phyloP scores from a whole-genome alignment of 2,888 invertebrate species.

The Andrena minutula region DNA sequence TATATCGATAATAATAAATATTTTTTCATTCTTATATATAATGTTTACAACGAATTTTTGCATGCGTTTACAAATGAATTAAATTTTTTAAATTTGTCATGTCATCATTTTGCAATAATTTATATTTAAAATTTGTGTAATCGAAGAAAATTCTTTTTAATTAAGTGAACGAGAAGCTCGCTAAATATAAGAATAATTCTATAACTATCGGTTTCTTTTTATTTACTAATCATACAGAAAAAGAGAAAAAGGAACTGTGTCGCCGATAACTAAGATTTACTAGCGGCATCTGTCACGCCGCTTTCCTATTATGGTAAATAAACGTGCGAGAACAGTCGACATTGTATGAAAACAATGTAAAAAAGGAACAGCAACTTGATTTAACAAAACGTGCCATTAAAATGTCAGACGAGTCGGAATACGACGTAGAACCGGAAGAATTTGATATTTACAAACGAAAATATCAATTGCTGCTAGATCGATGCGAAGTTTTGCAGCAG shows the following conservation, averaged over 20 bases:
- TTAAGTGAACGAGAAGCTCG: too few relatives aligned
- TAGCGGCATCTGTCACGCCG: constrained; percentile 56
- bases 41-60: too few relatives aligned
- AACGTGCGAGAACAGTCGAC: constrained; percentile 45
- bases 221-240: background rate
- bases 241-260: background rate
- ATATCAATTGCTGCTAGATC: constrained; percentile 90
- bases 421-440: constrained; percentile 87
- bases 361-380: constrained; percentile 44
- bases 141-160: too few relatives aligned
- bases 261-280: constrained; percentile 19
- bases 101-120: too few relatives aligned
- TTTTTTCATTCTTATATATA: too few relatives aligned
- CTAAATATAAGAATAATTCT: background rate
- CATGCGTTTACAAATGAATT: too few relatives aligned
- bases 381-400: constrained; percentile 50
- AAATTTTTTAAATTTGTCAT: too few relatives aligned
- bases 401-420: constrained; percentile 88
- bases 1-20: background rate
- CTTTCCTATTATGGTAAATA: constrained; percentile 45
- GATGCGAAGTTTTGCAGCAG: constrained; percentile 91
- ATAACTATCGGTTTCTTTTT: background rate
- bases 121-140: too few relatives aligned
- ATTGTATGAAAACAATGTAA: constrained; percentile 55
- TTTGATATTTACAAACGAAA: constrained; percentile 91